Evolutionary conservation across 1,140 invertebrate species (phyloP).

Genomic region (Orius insidiosus): DNA sequence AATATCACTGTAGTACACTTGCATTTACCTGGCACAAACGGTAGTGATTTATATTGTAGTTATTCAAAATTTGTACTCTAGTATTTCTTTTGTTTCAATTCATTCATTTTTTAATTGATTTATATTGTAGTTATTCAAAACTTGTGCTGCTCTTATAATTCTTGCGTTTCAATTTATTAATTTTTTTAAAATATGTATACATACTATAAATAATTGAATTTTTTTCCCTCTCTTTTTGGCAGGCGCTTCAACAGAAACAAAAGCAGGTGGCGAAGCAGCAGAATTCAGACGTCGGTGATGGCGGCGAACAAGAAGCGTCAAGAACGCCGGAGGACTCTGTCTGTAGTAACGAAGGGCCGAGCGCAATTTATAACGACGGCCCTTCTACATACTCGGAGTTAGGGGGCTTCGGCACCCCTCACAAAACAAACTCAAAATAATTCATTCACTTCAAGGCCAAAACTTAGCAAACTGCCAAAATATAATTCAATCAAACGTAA

Average conservation of each 20-base stretch:
- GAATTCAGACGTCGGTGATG: conserved; percentile 17
- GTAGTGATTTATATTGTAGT: neutral
- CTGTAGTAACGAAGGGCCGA: conserved; percentile 54
- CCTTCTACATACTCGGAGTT: conserved; percentile 26
- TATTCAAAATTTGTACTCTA: too few relatives aligned
- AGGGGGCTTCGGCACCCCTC: conserved; percentile 18
- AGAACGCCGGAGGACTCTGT: conserved; percentile 46
- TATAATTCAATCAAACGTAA: too few relatives aligned
- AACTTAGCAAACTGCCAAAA: too few relatives aligned
- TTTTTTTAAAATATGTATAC: too few relatives aligned
- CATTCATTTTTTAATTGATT: too few relatives aligned
- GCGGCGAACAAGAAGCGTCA: conserved; percentile 44
- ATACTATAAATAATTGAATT: too few relatives aligned
- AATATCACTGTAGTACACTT: too few relatives aligned
- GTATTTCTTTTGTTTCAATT: too few relatives aligned
- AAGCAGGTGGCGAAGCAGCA: conserved; percentile 29
- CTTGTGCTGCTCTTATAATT: too few relatives aligned
- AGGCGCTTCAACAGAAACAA: conserved; percentile 42
- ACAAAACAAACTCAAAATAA: neutral
- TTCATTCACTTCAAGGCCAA: too few relatives aligned
- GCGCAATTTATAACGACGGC: conserved; percentile 30
- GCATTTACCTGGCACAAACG: conserved; percentile 1
- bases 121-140: too few relatives aligned
- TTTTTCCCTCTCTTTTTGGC: conserved; percentile 20
- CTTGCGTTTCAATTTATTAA: too few relatives aligned